Conservation (phyloP, 2,888 invertebrate genomes). For the Polydrusus tereticollis region DNA sequence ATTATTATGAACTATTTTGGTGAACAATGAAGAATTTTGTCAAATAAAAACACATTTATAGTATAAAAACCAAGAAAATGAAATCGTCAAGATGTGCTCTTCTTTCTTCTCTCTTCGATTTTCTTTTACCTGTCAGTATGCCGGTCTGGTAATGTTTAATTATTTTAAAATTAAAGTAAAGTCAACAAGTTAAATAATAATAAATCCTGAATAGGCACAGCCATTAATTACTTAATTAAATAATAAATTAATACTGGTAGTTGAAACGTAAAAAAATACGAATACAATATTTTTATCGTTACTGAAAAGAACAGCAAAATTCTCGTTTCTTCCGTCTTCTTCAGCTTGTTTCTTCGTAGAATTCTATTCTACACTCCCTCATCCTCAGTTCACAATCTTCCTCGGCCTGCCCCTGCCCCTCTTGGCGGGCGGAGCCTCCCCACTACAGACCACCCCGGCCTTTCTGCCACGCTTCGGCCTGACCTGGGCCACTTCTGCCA, state of each 20-base stretch:
- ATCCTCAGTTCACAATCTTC: no score
- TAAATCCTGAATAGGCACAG: not conserved
- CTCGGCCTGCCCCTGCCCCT: slow-evolving; percentile 23
- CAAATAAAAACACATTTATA: not conserved
- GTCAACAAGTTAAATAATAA: no score
- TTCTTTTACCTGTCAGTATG: not conserved
- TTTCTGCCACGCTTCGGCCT: slow-evolving; percentile 2
- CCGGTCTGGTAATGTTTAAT: not conserved
- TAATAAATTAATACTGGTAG: slow-evolving; percentile 1
- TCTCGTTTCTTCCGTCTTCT: not conserved
- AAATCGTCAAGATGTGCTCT: not conserved
- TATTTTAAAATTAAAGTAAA: not conserved
- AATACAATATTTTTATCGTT: not conserved
- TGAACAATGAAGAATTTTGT: no score
- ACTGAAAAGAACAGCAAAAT: not conserved
- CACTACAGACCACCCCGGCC: not conserved
- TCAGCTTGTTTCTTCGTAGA: no score
- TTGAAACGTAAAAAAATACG: not conserved
- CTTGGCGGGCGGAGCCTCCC: slow-evolving; percentile 12
- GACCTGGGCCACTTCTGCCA: not conserved
- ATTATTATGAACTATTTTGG: no score
- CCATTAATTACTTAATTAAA: not conserved
- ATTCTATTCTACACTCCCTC: no score
- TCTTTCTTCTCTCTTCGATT: not conserved
- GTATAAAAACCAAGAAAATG: not conserved